Base-by-base conservation (phyloP, 2,797 vertebrate genomes). In the Chromobotia macracanthus region DNA sequence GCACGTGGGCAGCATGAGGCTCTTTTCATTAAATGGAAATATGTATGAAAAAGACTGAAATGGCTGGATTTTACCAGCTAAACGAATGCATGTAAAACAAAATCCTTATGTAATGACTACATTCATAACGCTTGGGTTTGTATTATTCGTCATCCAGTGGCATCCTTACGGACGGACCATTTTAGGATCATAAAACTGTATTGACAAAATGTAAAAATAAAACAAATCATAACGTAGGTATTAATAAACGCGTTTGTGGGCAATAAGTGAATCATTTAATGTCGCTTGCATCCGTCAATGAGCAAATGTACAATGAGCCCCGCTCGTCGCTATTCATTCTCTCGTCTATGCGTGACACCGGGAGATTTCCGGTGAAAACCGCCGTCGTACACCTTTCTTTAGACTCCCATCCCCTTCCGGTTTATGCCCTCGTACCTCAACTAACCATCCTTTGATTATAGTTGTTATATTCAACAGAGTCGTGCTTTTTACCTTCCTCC, bases 341-440 rank as follows among this genome's bases (percentile, higher is more conserved):
- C 80, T 74, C 71, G 58, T 82, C 80, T 86, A 84, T 84, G 86
- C 79, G 66, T 88, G 86, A 83, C 85, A 90, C 84, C 80, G 66
- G 85, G 87, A 91, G 84, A 88, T 90, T 92, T 92, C 90, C 90
- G 88, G 88, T 41, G 84, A 89, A 89, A 41, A 78, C 50, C 85
- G 86, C 67, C 23, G 50, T 67, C 11, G 13, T 13, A 0, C 2
- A 58, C 5, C 55, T n/a, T 55, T 31, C 0, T 19, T 15, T 86
- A 83, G 80, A 50, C 35, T 51, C 68, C 23, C 23, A 16, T 35
- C 60, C 0, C 64, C 63, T 71, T 70, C 16, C 66, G 18, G 67
- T 48, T 16, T 10, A 56, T 73, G 18, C 61, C 53, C 18, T 25
- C 11, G 25, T 44, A 50, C 9, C 15, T 58, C 23, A 13, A 41